These are phyloP conservation scores for Hecatera dysodea DNA, from an alignment of 2,888 invertebrate species.

Conservation along the genomic window DNA sequence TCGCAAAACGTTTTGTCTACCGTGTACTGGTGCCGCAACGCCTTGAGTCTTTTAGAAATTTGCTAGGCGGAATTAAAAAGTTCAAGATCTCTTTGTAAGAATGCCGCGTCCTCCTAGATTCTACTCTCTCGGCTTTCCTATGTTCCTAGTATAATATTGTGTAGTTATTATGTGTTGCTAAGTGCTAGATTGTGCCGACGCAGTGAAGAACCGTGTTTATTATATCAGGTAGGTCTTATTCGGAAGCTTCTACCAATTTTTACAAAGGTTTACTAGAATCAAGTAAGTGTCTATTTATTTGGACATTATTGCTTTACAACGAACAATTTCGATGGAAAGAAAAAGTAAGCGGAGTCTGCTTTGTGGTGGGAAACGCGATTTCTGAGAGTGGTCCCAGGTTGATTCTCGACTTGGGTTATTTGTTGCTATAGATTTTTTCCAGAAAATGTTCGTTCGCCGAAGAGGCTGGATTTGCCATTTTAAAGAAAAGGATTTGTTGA, in stretches of 20 bases:
- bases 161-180: conserved; percentile 30
- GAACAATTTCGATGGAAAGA: background rate
- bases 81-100: too few relatives aligned
- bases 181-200: conserved; percentile 35
- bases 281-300: background rate
- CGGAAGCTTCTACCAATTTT: conserved; percentile 18
- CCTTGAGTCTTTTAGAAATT: too few relatives aligned
- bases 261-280: background rate
- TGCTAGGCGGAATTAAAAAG: too few relatives aligned
- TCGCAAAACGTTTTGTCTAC: too few relatives aligned
- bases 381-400: background rate
- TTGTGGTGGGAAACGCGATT: background rate
- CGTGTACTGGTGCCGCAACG: too few relatives aligned
- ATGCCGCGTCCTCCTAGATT: conserved; percentile 13
- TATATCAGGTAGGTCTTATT: conserved; percentile 10
- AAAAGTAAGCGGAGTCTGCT: background rate
- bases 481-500: too few relatives aligned
- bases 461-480: too few relatives aligned
- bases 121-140: background rate
- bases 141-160: conserved; percentile 21
- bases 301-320: background rate
- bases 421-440: too few relatives aligned
- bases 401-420: background rate
- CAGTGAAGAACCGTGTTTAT: conserved; percentile 41
- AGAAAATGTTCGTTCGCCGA: too few relatives aligned